Base-by-base conservation (phyloP, 2,888 invertebrate species). In the Lasioglossum villosulum region DNA sequence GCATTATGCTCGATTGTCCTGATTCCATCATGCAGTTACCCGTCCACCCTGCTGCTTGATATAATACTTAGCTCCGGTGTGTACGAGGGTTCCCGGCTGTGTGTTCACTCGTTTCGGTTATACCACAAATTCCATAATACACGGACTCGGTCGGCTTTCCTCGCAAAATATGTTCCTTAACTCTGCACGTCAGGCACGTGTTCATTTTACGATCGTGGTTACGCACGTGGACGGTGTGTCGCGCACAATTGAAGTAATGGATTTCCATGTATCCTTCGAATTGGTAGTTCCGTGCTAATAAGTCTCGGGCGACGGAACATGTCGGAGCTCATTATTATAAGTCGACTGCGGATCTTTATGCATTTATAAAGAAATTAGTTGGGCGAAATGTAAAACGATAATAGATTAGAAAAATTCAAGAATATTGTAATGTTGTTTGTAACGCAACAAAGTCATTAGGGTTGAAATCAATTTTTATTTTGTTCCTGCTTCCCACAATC, bases 1-100 rank as follows among this genome's bases (percentile, higher is more conserved):
- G 82, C 82, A 42, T 82, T 77, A 34, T 63, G 70, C 81, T 42
- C 66, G 78, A 82, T 85, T 82, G 80, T 86, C 82, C 85, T 34
- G 78, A 82, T 78, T 86, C 86, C 80, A 39, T 63, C 78, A 34
- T 39, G 39, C 75, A 66, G 68, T 59, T 77, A 70, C n/a, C 56
- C 48, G 37, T 72, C n/a, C 70, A 59, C 71, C 39, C 48, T n/a
- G 34, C 14, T 30, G 59, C 14, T 37, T 68, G 82, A 75, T 71
- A 63, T 68, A 70, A 68, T 68, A 68, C 34, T 68, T 63, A 63
- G 37, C 66, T 23, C 2, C 34, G 23, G 10, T 10, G 10, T 30
- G 34, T 16, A 68, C 34, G 34, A 37, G n/a, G 30, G 63, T 30
- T 30, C 16, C 6, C 30, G 63, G 63, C 63, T 30, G 16, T 30